Base-by-base conservation (phyloP, 2,888 invertebrate genomes). In the Hypomecis punctinalis region DNA sequence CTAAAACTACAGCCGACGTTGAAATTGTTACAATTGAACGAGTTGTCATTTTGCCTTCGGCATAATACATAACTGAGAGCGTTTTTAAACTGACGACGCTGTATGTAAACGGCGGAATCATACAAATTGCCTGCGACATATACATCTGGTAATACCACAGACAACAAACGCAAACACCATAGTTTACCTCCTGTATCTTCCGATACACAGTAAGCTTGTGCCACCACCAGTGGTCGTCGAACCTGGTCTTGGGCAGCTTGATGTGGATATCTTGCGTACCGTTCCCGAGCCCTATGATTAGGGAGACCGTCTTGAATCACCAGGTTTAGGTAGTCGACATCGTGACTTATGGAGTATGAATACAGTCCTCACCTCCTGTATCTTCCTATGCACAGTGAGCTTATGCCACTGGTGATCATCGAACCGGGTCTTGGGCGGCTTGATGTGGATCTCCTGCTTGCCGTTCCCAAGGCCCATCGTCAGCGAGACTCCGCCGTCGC, bases 361-460 rank as follows among this genome's bases (percentile, higher is more conserved):
- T n/a, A n/a, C n/a, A n/a, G n/a, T n/a, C n/a, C n/a, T 80, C 86
- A 98, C 98, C 96, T 98, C 98, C 88, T 98, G 97, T 76, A 98
- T 97, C 81, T 97, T 95, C 66, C 99, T 93, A 81, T 97, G 97
- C 4, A 99, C 97, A 61, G 96, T 96, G 61, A 99, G 95, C 88
- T 97, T 97, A 88, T 99, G 99, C 98, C 98, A 99, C 85, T 98
- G 97, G 89, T 98, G 98, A 89, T 99, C 99, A 84, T 99, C 98
- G 86, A 99, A 98, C 55, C 98, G 95, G 37, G 98, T 96, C 88
- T 96, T 96, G 53, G 97, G 95, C 0, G 98, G 98, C 83, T 96
- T 97, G 78, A 98, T 97, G 82, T 96, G 97, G 94, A 97, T 96
- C 92, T 97, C 97, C 83, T 97, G 96, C 82, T 97, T 96, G 7